Conservation (phyloP, 2,888 invertebrate genomes). For the Rhagophthalmus giganteus region DNA sequence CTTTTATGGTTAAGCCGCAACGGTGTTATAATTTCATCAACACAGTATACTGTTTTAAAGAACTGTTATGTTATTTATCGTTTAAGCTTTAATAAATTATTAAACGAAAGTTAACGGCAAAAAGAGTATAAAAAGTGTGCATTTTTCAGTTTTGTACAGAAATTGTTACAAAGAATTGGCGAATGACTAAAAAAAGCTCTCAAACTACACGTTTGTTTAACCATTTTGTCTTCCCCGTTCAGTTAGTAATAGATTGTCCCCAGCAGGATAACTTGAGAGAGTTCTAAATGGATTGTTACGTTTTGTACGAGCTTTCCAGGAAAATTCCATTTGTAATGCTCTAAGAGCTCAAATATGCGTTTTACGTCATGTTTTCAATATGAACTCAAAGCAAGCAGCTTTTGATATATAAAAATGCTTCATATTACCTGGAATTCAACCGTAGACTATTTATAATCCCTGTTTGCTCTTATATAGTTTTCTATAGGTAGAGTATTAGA, state of each 20-base stretch:
- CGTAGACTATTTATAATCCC: constrained; percentile 4
- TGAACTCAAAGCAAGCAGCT: constrained; percentile 6
- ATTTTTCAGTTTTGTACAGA: no score
- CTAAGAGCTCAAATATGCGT: constrained; percentile 1
- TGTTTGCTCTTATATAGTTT: not conserved
- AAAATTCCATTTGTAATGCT: constrained; percentile 6
- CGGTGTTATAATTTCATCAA: no score
- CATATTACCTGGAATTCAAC: constrained; percentile 6
- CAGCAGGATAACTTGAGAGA: constrained; percentile 6
- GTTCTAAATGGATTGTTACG: constrained; percentile 6
- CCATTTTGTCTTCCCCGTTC: not conserved
- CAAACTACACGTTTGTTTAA: not conserved
- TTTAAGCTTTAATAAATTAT: no score
- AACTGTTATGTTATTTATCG: no score
- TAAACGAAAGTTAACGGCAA: not conserved
- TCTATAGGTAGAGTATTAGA: no score
- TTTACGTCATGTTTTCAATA: constrained; percentile 10
- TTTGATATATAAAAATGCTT: constrained; percentile 18
- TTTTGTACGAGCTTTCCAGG: constrained; percentile 2
- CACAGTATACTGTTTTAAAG: no score
- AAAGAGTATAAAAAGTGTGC: no score
- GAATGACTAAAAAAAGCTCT: no score
- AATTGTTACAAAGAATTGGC: no score
- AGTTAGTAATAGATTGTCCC: constrained; percentile 4
- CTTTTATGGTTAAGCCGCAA: no score